phyloP scores from a whole-genome alignment of 2,888 invertebrate genomes.

The Belgica antarctica region DNA sequence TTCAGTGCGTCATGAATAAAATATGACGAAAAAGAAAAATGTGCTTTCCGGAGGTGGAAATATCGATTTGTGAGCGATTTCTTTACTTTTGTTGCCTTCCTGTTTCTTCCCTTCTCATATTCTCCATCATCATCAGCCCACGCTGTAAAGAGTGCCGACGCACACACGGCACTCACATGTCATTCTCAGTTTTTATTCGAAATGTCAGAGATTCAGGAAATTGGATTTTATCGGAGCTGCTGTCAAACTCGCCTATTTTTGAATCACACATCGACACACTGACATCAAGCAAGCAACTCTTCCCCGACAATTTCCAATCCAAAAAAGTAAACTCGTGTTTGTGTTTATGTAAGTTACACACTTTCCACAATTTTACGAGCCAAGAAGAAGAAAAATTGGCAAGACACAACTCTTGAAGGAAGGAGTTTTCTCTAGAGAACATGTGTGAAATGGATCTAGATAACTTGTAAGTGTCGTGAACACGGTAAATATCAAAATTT shows the following conservation, averaged over 20 bases:
- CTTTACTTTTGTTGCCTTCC: background rate
- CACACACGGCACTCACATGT: slow-evolving; percentile 39
- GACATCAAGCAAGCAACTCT: slow-evolving; percentile 3
- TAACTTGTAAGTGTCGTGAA: background rate
- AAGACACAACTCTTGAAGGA: background rate
- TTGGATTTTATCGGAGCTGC: slow-evolving; percentile 41
- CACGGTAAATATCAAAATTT: background rate
- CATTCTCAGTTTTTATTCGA: slow-evolving; percentile 32
- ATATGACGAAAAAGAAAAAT: slow-evolving; percentile 4
- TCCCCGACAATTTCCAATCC: slow-evolving; percentile 33
- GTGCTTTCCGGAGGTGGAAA: background rate
- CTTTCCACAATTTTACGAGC: background rate
- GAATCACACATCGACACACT: background rate
- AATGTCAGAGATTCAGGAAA: slow-evolving; percentile 44
- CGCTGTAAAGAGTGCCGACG: background rate
- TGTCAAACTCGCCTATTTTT: background rate
- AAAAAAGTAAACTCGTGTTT: slow-evolving; percentile 30
- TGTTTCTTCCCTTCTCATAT: background rate
- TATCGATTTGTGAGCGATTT: slow-evolving; percentile 5
- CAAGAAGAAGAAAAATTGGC: background rate
- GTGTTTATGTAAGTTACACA: slow-evolving; percentile 26
- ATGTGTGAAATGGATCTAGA: background rate
- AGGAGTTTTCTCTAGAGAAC: background rate
- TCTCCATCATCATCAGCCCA: slow-evolving; percentile 19
- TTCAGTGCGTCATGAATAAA: slow-evolving; percentile 21